A percentile compares a stretch with the other conserved stretches of the same genome.
phyloP scores from a whole-genome alignment of 1,140 invertebrate species.

The Diorhabda sublineata region DNA sequence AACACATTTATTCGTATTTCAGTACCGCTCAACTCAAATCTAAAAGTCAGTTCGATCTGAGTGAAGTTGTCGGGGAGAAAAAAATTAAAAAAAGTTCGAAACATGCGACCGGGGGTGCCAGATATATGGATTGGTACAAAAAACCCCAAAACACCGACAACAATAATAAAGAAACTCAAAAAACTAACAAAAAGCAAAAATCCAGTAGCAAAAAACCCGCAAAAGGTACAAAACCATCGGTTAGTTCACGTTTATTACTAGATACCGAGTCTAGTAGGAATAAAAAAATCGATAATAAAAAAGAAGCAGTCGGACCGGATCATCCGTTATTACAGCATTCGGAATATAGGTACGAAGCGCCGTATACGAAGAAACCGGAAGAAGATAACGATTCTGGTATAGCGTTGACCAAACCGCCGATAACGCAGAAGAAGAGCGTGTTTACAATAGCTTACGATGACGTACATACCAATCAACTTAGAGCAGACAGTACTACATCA shows the following conservation, averaged over 20 bases:
- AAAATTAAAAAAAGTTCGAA: conserved; percentile 52
- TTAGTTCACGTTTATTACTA: conserved; percentile 28
- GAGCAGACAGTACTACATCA: conserved; percentile 54
- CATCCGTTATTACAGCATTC: conserved; percentile 72
- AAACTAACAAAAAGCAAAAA: conserved; percentile 40
- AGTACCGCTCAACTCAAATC: conserved; percentile 25
- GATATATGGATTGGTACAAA: conserved; percentile 66
- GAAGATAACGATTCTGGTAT: conserved; percentile 72
- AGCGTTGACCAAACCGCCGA: conserved; percentile 65
- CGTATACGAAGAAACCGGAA: conserved; percentile 47
- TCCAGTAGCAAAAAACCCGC: conserved; percentile 29
- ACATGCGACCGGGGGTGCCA: conserved; percentile 19
- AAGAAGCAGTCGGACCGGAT: conserved; percentile 41
- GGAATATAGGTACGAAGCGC: conserved; percentile 62
- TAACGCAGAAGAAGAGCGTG: conserved; percentile 88
- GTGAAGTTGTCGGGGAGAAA: conserved; percentile 28
- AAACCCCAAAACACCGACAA: conserved; percentile 38
- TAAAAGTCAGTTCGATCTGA: conserved; percentile 39
- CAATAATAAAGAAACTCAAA: conserved; percentile 29
- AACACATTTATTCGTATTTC: not conserved
- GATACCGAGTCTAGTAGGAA: conserved; percentile 33
- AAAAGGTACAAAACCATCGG: conserved; percentile 45
- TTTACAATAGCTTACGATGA: conserved; percentile 90
- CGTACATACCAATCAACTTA: conserved; percentile 63
- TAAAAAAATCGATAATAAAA: conserved; percentile 39